Conservation (phyloP, 2,888 invertebrate genomes). For the Drosophila helvetica region DNA sequence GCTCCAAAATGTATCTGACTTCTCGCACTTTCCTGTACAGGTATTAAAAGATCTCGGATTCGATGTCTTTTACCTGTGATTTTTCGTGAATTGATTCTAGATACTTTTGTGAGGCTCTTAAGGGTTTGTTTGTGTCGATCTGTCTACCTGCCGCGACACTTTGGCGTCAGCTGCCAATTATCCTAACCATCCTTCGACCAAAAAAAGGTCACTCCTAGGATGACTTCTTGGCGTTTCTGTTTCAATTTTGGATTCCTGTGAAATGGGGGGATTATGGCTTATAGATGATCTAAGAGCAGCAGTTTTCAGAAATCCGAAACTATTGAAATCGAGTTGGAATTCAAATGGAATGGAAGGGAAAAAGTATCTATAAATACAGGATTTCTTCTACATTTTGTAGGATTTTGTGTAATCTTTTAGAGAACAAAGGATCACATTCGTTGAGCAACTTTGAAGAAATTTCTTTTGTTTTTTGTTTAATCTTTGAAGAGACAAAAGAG, state of each 20-base stretch:
- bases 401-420: not conserved
- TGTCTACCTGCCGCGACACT: constrained; percentile 45
- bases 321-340: constrained; percentile 1
- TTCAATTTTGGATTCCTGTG: constrained; percentile 34
- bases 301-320: constrained; percentile 7
- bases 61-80: constrained; percentile 36
- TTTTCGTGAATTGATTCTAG: constrained; percentile 60
- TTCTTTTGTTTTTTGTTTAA: too few species aligned
- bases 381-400: not conserved
- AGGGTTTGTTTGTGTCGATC: constrained; percentile 18
- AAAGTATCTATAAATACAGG: not conserved
- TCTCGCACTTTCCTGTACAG: constrained; percentile 60
- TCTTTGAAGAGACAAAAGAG: too few species aligned
- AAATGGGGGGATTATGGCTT: constrained; percentile 58
- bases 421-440: not conserved
- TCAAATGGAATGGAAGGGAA: not conserved
- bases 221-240: constrained; percentile 39
- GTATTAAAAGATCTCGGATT: constrained; percentile 37
- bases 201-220: constrained; percentile 32
- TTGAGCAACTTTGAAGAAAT: too few species aligned
- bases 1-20: constrained; percentile 37
- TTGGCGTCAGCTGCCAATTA: constrained; percentile 51
- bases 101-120: constrained; percentile 29
- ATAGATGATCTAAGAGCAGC: constrained; percentile 23
- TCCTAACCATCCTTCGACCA: constrained; percentile 15